Base-by-base conservation (phyloP, 2,888 invertebrate species). In the Aplocera efformata region DNA sequence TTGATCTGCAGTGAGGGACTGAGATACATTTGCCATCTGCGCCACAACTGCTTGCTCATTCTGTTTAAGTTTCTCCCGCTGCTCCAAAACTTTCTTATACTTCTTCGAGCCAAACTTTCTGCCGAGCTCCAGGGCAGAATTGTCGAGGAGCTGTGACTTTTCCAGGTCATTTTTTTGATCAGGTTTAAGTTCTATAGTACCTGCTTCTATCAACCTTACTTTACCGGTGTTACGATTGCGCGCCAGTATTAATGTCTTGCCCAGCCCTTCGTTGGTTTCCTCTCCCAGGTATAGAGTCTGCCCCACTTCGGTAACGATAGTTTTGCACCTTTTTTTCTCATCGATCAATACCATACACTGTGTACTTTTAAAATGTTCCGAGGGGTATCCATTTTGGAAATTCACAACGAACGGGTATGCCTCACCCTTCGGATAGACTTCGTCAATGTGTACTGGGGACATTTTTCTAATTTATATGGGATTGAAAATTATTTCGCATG, bases 41-140 rank as follows among this genome's bases (percentile, higher is more conserved):
- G 91, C 88, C 0, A 88, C 89, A 0, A 91, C 89, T 0, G 89
- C 84, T 8, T 90, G 80, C 0, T 91, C 79, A 46, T 92, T 90
- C 0, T 91, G 72, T 61, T 90, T 90, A 32, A 92, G 63, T 60
- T 88, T 89, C 59, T 92, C 91, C 0, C 65, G 68, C n/a, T 91
- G 91, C 53, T 92, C 92, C 43, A 90, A 89, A 31, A 72, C 70
- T 51, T 91, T 71, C 60, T 90, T 92, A 0, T 80, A 79, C 58
- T 84, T 90, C 50, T 93, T 92, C 0, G 92, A 92, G 1, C 92
- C 92, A 59, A 93, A 93, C 50, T 91, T 88, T 56, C 91, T 90
- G 30, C 90, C 90, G 0, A 93, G 67, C 34, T 86, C 86, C 10
- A 80, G 58, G 27, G 65, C 56, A 10, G 73, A 80, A 0, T 68